Percentiles rank a stretch among this genome's conserved stretches.
Conservation (phyloP, 1,140 invertebrate genomes). For the Ruditapes philippinarum region DNA sequence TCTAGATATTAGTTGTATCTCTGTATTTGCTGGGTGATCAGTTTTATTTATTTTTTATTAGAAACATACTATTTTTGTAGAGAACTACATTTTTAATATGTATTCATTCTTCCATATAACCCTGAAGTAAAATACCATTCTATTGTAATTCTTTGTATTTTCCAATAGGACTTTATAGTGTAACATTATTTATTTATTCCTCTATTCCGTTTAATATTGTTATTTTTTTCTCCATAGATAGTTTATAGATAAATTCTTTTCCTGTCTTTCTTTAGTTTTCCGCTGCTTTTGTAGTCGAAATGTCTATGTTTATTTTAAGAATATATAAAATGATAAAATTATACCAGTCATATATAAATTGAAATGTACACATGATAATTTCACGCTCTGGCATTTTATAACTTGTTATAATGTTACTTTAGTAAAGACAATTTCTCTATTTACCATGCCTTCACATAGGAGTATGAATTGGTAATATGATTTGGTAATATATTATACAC, state of each 20-base stretch:
- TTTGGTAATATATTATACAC: too few relatives aligned
- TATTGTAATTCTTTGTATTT: neutral
- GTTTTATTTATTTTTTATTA: neutral
- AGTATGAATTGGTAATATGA: neutral
- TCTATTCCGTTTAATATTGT: neutral
- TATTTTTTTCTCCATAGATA: neutral
- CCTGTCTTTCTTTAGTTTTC: neutral
- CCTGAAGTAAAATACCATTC: neutral
- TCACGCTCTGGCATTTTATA: too few relatives aligned
- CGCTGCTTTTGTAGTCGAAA: too few relatives aligned
- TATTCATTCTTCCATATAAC: neutral
- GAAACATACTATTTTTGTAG: conserved; percentile 14
- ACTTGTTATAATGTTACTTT: too few relatives aligned
- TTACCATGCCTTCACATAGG: conserved; percentile 4
- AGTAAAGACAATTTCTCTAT: neutral
- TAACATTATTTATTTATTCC: neutral
- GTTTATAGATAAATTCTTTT: neutral
- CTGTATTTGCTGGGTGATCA: conserved; percentile 27
- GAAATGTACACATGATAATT: too few relatives aligned
- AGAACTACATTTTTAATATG: neutral
- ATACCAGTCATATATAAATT: too few relatives aligned
- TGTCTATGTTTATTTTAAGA: too few relatives aligned
- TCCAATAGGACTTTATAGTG: neutral
- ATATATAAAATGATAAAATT: too few relatives aligned
- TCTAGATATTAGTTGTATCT: conserved; percentile 18